phyloP scores from a whole-genome alignment of 2,888 invertebrate species.

The Cancer borealis region DNA sequence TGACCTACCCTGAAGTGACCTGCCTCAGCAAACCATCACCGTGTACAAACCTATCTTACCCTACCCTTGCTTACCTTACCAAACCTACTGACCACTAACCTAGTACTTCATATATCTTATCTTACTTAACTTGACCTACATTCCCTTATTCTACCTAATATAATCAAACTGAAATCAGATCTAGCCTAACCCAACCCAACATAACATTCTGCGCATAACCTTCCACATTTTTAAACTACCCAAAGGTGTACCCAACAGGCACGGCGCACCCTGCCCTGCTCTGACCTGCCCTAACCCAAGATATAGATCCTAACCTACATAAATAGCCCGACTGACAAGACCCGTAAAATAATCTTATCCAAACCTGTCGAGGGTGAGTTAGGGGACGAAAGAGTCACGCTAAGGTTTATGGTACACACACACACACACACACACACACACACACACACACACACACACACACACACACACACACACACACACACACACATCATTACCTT shows the following conservation, averaged over 20 bases:
- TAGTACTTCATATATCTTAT: no score
- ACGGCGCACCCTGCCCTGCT: neutral
- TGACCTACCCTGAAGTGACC: neutral
- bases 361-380: neutral
- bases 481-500: constrained; percentile 14
- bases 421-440: constrained; percentile 37
- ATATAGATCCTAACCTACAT: neutral
- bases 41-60: no score
- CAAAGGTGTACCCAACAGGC: neutral
- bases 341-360: neutral
- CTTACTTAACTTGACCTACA: neutral
- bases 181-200: neutral
- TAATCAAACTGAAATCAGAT: no score
- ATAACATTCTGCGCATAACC: neutral
- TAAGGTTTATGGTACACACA: neutral
- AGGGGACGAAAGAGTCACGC: constrained; percentile 20
- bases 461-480: neutral
- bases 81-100: neutral
- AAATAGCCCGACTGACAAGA: neutral
- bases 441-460: constrained; percentile 31
- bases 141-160: neutral
- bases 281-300: neutral
- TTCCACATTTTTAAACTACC: neutral
- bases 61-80: neutral
- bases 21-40: no score